Evolutionary conservation across 2,113 vertebrate genomes (phyloP).

Genomic region (Perca schrenkii): DNA sequence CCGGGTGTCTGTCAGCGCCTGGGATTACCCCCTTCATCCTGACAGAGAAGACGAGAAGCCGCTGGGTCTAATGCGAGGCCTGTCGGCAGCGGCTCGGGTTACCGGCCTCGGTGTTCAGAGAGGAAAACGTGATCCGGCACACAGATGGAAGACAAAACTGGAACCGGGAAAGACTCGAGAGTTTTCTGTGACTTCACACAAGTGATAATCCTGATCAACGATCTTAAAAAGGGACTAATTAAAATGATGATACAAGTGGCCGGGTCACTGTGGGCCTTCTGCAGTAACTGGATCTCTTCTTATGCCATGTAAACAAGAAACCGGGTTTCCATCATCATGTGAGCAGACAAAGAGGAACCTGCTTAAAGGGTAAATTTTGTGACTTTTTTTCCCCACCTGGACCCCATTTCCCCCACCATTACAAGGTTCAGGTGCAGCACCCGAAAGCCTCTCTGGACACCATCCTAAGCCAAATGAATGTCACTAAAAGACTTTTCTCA

Average conservation of each 20-base stretch:
- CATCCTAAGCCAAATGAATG: no score
- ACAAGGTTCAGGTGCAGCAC: no score
- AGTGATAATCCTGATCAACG: neutral
- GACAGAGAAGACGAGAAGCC: slow-evolving; percentile 56
- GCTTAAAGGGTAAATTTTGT: neutral
- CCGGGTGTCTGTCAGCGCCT: slow-evolving; percentile 17
- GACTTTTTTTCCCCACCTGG: no score
- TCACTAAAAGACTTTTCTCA: no score
- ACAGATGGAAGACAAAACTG: slow-evolving; percentile 12
- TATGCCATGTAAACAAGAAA: neutral
- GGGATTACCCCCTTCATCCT: slow-evolving; percentile 34
- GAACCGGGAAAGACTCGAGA: neutral
- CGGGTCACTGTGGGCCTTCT: neutral
- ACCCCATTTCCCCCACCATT: no score
- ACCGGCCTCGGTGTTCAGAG: slow-evolving; percentile 52
- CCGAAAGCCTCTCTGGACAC: no score
- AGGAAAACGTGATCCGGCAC: slow-evolving; percentile 48
- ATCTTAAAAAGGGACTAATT: neutral
- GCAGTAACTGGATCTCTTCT: neutral
- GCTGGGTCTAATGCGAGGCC: slow-evolving; percentile 20
- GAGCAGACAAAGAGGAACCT: neutral
- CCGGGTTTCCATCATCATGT: neutral
- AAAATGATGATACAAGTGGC: neutral
- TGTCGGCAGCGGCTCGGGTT: slow-evolving; percentile 53
- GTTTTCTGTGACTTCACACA: neutral